Conservation (phyloP, 2,888 invertebrate species). For the Drosophila mulleri region DNA sequence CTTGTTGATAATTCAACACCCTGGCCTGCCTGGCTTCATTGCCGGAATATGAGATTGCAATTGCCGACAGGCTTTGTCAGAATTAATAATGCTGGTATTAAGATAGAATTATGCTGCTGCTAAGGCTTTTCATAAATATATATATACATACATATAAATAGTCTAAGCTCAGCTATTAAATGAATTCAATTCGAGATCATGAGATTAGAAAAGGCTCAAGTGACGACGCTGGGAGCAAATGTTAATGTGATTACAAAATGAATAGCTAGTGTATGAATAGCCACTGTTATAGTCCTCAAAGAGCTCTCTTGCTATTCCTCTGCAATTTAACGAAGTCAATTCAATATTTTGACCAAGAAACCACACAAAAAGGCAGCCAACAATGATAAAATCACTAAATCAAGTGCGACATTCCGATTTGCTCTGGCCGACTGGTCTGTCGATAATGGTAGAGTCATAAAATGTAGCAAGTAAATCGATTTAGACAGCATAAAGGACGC, state of each 20-base stretch:
- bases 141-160: too few relatives aligned
- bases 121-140: too few relatives aligned
- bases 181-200: neutral
- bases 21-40: neutral
- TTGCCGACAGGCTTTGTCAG: neutral
- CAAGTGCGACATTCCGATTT: constrained; percentile 28
- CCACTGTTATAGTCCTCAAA: too few relatives aligned
- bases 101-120: neutral
- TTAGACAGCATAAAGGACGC: constrained; percentile 49
- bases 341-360: constrained; percentile 15
- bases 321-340: constrained; percentile 20
- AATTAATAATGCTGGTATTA: neutral
- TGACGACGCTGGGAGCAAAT: neutral
- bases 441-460: constrained; percentile 72
- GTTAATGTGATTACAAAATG: neutral
- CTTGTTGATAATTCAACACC: constrained; percentile 4
- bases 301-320: neutral
- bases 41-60: neutral
- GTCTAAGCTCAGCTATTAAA: too few relatives aligned
- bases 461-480: constrained; percentile 67
- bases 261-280: neutral
- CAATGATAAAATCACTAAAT: constrained; percentile 65
- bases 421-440: constrained; percentile 26
- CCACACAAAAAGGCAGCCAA: constrained; percentile 43
- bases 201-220: too few relatives aligned